Evolutionary conservation across 2,888 invertebrate species (phyloP).

Genomic region (Meteorus colon): DNA sequence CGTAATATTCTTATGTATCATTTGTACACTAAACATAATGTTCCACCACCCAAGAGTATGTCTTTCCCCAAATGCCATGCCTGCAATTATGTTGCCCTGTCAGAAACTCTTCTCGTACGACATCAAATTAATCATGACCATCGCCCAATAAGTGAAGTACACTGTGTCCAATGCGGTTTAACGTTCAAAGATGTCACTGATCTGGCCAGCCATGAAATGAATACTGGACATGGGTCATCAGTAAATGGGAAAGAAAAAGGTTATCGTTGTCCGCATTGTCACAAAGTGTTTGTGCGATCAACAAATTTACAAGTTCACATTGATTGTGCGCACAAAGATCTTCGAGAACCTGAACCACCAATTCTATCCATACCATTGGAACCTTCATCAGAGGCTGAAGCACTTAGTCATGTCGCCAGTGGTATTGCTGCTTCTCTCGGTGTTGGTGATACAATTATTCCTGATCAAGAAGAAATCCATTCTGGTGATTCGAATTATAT

Average conservation of each 20-base stretch:
- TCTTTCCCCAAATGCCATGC: conserved; percentile 86
- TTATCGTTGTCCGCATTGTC: conserved; percentile 83
- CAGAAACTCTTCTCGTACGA: conserved; percentile 80
- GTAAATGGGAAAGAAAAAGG: conserved; percentile 63
- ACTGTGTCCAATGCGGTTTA: conserved; percentile 63
- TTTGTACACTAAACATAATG: conserved; percentile 85
- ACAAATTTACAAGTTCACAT: conserved; percentile 78
- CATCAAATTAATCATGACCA: conserved; percentile 81
- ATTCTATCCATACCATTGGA: conserved; percentile 65
- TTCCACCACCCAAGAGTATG: conserved; percentile 81
- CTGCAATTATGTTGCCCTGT: conserved; percentile 85
- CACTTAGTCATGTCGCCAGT: conserved; percentile 76
- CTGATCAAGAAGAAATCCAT: conserved; percentile 75
- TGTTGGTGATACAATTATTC: conserved; percentile 75
- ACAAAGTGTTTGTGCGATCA: conserved; percentile 81
- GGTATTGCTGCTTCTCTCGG: conserved; percentile 77
- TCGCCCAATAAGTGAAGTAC: conserved; percentile 60
- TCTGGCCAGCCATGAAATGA: conserved; percentile 65
- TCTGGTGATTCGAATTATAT: conserved; percentile 60
- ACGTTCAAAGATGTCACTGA: conserved; percentile 62
- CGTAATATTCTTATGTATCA: conserved; percentile 86
- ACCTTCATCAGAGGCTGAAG: conserved; percentile 76
- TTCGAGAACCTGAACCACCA: conserved; percentile 44
- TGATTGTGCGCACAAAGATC: conserved; percentile 64
- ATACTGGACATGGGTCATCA: conserved; percentile 60